Conservation (phyloP, 2,888 invertebrate species). For the Acronicta aceris region DNA sequence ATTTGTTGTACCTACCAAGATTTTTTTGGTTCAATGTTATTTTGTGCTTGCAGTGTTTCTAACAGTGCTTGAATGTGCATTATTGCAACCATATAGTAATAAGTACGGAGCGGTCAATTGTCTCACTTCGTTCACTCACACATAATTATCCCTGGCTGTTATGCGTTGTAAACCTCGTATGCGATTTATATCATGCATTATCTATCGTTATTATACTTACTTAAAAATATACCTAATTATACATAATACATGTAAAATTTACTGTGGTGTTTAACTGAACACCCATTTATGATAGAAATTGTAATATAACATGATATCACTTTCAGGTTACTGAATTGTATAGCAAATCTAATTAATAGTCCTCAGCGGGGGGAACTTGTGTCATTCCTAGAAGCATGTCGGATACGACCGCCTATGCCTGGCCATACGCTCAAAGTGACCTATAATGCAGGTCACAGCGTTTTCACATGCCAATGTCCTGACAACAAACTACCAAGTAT, state of each 20-base stretch:
- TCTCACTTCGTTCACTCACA: too few relatives aligned
- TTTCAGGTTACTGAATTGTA: constrained; percentile 93
- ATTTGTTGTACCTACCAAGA: background rate
- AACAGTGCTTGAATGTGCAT: background rate
- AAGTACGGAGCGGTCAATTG: background rate
- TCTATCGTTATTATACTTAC: background rate
- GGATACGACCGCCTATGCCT: constrained; percentile 79
- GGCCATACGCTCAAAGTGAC: constrained; percentile 81
- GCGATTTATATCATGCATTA: background rate
- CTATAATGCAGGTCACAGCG: constrained; percentile 80
- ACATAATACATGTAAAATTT: too few relatives aligned
- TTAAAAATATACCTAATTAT: too few relatives aligned
- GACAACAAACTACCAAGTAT: constrained; percentile 96
- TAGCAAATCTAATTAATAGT: constrained; percentile 92
- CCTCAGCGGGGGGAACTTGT: constrained; percentile 74
- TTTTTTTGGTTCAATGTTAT: background rate
- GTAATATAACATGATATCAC: constrained; percentile 5
- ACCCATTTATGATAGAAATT: background rate
- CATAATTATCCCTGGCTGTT: too few relatives aligned
- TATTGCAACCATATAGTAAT: background rate
- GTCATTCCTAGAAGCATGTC: constrained; percentile 80
- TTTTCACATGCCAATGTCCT: constrained; percentile 92
- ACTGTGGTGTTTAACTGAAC: too few relatives aligned
- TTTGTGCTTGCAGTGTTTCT: background rate
- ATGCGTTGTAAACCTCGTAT: too few relatives aligned